These are phyloP conservation scores for Cygnus atratus DNA, from an alignment of 2,113 vertebrate genomes.

Conservation along the genomic window DNA sequence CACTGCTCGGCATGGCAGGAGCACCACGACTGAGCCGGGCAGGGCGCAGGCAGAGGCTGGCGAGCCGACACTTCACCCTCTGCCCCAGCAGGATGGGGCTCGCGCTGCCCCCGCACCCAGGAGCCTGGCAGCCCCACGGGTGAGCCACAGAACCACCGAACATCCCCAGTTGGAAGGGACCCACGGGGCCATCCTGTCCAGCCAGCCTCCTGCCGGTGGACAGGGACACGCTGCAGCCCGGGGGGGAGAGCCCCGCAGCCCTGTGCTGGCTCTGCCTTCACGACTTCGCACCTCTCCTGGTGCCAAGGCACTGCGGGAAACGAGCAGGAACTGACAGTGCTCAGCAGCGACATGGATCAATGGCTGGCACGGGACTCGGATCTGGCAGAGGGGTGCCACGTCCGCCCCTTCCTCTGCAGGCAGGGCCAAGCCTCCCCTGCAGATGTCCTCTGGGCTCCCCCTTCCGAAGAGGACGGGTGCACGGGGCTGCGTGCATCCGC, in stretches of 20 bases:
- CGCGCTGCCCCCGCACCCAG: no score
- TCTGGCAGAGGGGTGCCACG: background rate
- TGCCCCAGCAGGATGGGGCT: no score
- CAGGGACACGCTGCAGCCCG: background rate
- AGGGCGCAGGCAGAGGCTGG: background rate
- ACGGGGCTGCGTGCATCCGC: no score
- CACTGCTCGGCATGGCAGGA: no score
- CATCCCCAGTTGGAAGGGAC: no score
- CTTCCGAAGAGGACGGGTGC: no score
- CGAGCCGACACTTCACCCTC: background rate
- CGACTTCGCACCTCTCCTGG: background rate
- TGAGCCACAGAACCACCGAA: no score
- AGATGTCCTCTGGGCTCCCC: background rate
- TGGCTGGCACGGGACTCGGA: fast-evolving
- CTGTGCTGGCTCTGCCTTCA: background rate
- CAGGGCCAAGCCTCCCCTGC: background rate
- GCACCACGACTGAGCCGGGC: fast-evolving
- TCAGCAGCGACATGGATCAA: no score
- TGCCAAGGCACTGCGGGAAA: background rate
- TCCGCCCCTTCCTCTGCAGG: background rate
- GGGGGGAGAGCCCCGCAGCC: background rate
- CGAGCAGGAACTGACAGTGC: fast-evolving
- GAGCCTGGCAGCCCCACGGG: no score
- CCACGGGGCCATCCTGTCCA: no score
- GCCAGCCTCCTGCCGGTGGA: no score